Evolutionary conservation across 1,140 invertebrate species (phyloP).

Genomic region (Zophobas atratus): DNA sequence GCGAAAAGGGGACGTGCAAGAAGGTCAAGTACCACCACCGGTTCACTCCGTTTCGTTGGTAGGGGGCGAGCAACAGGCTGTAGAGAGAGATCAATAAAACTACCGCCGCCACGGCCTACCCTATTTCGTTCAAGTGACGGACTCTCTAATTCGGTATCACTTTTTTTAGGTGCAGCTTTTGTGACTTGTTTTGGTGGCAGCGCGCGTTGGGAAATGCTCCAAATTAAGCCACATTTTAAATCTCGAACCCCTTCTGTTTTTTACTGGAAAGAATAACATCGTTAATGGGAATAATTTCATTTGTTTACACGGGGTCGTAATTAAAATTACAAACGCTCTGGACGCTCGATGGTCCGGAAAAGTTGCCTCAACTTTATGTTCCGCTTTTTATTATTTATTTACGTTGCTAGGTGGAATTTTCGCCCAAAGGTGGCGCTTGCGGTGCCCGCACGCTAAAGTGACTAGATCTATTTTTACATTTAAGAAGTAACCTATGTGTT

Average conservation of each 20-base stretch:
- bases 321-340: constrained; percentile 11
- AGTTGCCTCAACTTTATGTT: not conserved
- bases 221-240: not conserved
- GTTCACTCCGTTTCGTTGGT: constrained; percentile 36
- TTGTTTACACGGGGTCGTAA: constrained; percentile 12
- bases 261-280: not conserved
- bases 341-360: not conserved
- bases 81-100: constrained; percentile 42
- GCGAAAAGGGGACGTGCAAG: constrained; percentile 18
- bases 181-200: constrained; percentile 8
- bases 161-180: constrained; percentile 2
- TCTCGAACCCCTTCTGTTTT: not conserved
- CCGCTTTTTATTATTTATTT: not conserved
- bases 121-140: constrained; percentile 41
- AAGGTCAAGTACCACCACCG: constrained; percentile 36
- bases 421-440: no score
- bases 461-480: no score
- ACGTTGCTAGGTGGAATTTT: not conserved
- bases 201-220: not conserved
- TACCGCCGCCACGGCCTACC: constrained; percentile 38
- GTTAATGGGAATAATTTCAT: constrained; percentile 20
- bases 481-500: no score
- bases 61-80: constrained; percentile 45
- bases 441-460: no score
- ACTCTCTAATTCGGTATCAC: constrained; percentile 10